These are phyloP conservation scores for Microcaecilia unicolor DNA, from an alignment of 2,797 vertebrate genomes.

Conservation along the genomic window DNA sequence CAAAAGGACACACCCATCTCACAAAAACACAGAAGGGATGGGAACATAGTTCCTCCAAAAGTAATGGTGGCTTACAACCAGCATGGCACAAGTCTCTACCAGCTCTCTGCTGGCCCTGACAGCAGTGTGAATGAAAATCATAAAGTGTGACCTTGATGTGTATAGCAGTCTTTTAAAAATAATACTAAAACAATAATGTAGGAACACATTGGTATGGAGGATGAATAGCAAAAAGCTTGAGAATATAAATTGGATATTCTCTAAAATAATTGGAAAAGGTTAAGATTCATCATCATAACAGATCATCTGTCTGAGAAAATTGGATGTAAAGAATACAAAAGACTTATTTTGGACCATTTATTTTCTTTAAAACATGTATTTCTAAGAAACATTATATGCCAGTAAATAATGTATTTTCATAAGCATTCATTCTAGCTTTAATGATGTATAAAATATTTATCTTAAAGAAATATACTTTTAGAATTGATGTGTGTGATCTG, in stretches of 20 bases:
- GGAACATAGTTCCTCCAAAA: too few species aligned
- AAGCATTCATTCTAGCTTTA: slow-evolving; percentile 17
- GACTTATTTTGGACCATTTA: slow-evolving; percentile 12
- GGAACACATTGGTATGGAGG: slow-evolving; percentile 58
- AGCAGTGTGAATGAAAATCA: slow-evolving; percentile 20
- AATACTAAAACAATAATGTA: slow-evolving; percentile 61
- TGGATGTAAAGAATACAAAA: slow-evolving; percentile 52
- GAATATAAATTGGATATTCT: slow-evolving; percentile 66
- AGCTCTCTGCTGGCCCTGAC: too few species aligned
- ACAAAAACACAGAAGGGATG: too few species aligned
- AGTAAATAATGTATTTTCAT: slow-evolving; percentile 16
- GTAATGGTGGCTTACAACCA: too few species aligned
- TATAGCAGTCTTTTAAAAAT: slow-evolving; percentile 46
- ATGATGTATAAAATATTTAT: slow-evolving; percentile 6
- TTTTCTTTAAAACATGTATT: slow-evolving; percentile 25
- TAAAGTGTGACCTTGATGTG: slow-evolving; percentile 50
- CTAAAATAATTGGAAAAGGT: slow-evolving; percentile 63
- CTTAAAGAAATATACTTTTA: too few species aligned
- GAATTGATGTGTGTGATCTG: not conserved
- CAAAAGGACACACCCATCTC: too few species aligned
- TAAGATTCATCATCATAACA: slow-evolving; percentile 74
- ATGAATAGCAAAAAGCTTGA: slow-evolving; percentile 48
- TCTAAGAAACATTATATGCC: slow-evolving; percentile 24
- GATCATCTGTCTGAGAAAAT: slow-evolving; percentile 58
- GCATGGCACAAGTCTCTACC: too few species aligned